These are phyloP conservation scores for Chlorops oryzae DNA, from an alignment of 1,140 invertebrate species.

Conservation along the genomic window DNA sequence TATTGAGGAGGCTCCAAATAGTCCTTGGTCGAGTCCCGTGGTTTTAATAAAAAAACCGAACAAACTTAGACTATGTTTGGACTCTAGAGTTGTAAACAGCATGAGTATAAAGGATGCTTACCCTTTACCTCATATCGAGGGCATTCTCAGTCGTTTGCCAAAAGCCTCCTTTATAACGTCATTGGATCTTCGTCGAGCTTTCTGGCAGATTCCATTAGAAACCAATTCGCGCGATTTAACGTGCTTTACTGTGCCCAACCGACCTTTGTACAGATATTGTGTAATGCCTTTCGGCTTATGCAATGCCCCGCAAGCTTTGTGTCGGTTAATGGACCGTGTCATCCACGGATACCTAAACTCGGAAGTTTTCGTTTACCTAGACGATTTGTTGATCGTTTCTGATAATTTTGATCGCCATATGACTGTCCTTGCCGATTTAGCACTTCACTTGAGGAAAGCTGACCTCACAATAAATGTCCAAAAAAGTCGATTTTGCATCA, in stretches of 20 bases:
- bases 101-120: constrained; percentile 37
- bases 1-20: too few species aligned
- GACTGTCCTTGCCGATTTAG: constrained; percentile 17
- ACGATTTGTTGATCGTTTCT: constrained; percentile 39
- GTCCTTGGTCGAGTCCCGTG: constrained; percentile 4
- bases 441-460: constrained; percentile 19
- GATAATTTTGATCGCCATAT: constrained; percentile 43
- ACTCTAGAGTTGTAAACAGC: constrained; percentile 39
- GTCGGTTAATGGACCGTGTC: too few species aligned
- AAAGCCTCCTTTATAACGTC: constrained; percentile 25
- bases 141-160: constrained; percentile 32
- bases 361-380: constrained; percentile 13
- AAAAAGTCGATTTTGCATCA: constrained; percentile 46
- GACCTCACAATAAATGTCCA: constrained; percentile 48
- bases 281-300: too few species aligned
- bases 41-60: constrained; percentile 3
- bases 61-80: constrained; percentile 29
- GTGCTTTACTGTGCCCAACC: constrained; percentile 32
- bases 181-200: constrained; percentile 28
- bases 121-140: constrained; percentile 26
- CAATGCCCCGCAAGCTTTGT: constrained; percentile 11
- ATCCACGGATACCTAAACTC: too few species aligned
- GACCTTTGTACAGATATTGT: too few species aligned
- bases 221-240: constrained; percentile 32
- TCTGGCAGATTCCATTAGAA: constrained; percentile 27